A percentile compares a stretch with the other conserved stretches of the same genome.
Conservation (phyloP, 1,140 invertebrate species). For the Drosophila malerkotliana region DNA sequence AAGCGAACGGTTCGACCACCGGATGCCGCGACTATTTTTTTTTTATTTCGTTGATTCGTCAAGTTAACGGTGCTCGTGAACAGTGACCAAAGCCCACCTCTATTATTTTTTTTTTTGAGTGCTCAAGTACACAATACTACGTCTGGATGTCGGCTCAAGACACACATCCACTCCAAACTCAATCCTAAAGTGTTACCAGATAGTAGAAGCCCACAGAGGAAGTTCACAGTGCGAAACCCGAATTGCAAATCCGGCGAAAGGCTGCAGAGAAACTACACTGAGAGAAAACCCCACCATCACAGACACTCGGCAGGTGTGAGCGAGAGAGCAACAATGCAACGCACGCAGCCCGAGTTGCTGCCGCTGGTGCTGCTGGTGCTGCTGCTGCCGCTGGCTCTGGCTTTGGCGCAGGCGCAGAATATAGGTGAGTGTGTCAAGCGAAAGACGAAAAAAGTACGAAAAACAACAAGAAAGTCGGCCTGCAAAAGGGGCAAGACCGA, state of each 20-base stretch:
- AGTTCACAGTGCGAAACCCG: slow-evolving; percentile 36
- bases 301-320: slow-evolving; percentile 31
- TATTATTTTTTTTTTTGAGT: slow-evolving; percentile 3
- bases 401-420: slow-evolving; percentile 60
- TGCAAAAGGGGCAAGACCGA: slow-evolving; percentile 15
- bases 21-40: slow-evolving; percentile 32
- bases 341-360: slow-evolving; percentile 53
- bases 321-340: slow-evolving; percentile 63
- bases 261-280: slow-evolving; percentile 3
- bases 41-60: slow-evolving; percentile 6
- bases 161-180: slow-evolving; percentile 20
- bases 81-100: slow-evolving; percentile 7
- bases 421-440: slow-evolving; percentile 80
- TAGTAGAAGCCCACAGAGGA: slow-evolving; percentile 1
- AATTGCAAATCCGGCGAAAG: slow-evolving; percentile 33
- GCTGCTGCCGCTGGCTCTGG: slow-evolving; percentile 42
- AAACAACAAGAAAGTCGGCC: slow-evolving; percentile 34
- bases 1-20: slow-evolving; percentile 58
- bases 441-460: slow-evolving; percentile 52
- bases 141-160: slow-evolving; percentile 10
- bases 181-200: slow-evolving; percentile 14
- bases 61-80: slow-evolving; percentile 37
- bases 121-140: not conserved
- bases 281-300: slow-evolving; percentile 2
- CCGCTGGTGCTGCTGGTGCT: slow-evolving; percentile 23